These are phyloP conservation scores for Odontamblyopus lacepedii DNA, from an alignment of 2,797 vertebrate species.

Conservation along the genomic window DNA sequence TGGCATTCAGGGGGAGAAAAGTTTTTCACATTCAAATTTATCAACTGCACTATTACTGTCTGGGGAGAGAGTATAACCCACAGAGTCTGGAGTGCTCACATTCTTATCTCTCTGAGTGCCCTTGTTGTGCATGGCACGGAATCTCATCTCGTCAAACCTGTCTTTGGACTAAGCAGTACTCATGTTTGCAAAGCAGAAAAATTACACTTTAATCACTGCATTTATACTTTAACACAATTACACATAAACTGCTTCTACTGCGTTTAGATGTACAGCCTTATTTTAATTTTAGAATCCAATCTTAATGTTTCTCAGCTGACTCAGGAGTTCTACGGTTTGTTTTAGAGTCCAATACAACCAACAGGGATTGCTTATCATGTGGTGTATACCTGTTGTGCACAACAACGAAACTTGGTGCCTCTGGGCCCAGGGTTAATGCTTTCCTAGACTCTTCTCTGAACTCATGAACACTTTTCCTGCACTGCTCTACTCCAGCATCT, in stretches of 20 bases:
- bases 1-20: neutral
- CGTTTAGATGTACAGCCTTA: neutral
- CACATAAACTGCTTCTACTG: neutral
- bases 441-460: no score
- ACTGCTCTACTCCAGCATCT: no score
- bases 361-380: no score
- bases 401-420: no score
- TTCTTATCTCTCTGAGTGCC: neutral
- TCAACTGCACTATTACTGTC: neutral
- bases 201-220: neutral
- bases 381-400: no score
- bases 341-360: no score
- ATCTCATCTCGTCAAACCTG: neutral
- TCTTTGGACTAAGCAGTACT: neutral
- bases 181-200: neutral
- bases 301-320: no score
- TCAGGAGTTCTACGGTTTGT: no score
- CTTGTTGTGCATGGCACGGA: neutral
- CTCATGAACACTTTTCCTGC: no score
- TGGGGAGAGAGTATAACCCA: neutral
- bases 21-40: neutral
- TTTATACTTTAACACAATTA: neutral
- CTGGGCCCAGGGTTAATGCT: no score
- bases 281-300: no score
- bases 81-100: neutral